These are phyloP conservation scores for Petrocephalus schoutedeni DNA, from an alignment of 2,797 vertebrate genomes.

Conservation along the genomic window DNA sequence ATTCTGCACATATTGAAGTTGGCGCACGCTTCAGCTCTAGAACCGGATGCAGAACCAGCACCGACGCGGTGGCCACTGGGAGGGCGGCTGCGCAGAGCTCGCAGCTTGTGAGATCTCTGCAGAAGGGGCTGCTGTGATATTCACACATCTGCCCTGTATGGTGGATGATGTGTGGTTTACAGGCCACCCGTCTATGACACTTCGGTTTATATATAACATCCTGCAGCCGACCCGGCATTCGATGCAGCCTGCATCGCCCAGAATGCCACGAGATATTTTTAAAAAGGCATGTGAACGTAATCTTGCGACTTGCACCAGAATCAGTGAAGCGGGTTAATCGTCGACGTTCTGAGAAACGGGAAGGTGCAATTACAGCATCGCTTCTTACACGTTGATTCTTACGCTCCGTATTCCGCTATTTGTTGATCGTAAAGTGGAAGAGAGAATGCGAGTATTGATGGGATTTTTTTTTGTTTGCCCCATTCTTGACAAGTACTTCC, in stretches of 20 bases:
- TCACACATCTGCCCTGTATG: neutral
- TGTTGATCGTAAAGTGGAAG: neutral
- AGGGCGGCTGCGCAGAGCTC: neutral
- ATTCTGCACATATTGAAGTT: neutral
- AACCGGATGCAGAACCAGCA: neutral
- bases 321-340: neutral
- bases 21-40: neutral
- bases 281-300: neutral
- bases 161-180: neutral
- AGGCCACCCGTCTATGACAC: neutral
- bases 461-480: neutral
- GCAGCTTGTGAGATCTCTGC: neutral
- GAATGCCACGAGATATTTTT: neutral
- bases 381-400: neutral
- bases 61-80: neutral
- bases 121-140: neutral
- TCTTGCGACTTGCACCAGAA: neutral
- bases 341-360: neutral
- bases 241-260: neutral
- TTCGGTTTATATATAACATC: neutral
- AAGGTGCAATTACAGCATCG: neutral
- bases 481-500: neutral
- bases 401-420: neutral
- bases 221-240: neutral
- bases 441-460: neutral